Percentiles rank a stretch among this genome's conserved stretches.
Conservation (phyloP, 2,797 vertebrate genomes). For the Siniperca undulata region DNA sequence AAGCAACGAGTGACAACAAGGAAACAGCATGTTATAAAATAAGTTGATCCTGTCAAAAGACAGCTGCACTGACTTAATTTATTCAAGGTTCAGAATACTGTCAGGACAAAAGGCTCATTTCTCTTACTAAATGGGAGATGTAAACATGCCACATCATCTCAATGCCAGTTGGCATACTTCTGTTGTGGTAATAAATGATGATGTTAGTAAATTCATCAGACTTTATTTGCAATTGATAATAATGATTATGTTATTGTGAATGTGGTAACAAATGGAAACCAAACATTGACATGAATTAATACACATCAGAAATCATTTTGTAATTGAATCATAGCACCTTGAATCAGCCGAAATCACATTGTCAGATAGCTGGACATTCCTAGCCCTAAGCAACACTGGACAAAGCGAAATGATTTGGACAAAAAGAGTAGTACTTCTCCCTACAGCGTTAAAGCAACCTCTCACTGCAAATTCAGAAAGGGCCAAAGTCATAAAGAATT, state of each 20-base stretch:
- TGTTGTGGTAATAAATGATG: slow-evolving; percentile 10
- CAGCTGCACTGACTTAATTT: slow-evolving; percentile 50
- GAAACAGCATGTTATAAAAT: slow-evolving; percentile 47
- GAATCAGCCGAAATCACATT: not conserved
- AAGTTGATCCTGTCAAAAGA: slow-evolving; percentile 50
- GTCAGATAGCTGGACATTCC: not conserved
- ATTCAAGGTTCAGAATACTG: slow-evolving; percentile 38
- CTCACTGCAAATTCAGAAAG: not conserved
- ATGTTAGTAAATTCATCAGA: not conserved
- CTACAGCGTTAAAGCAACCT: not conserved
- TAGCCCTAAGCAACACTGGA: not conserved
- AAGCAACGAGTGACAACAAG: slow-evolving; percentile 49
- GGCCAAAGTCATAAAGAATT: not conserved
- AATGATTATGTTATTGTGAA: slow-evolving; percentile 3
- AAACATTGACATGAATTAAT: not conserved
- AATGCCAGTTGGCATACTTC: slow-evolving; percentile 2
- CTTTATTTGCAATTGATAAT: not conserved
- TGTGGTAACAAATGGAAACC: not conserved
- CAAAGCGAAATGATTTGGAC: not conserved
- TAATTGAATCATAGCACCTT: not conserved
- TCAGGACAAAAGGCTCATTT: slow-evolving; percentile 28
- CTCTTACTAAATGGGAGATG: not conserved
- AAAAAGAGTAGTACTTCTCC: not conserved
- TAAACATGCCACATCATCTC: not conserved
- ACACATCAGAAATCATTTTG: not conserved